phyloP scores from a whole-genome alignment of 1,140 invertebrate genomes.

The Agraylea sexmaculata region DNA sequence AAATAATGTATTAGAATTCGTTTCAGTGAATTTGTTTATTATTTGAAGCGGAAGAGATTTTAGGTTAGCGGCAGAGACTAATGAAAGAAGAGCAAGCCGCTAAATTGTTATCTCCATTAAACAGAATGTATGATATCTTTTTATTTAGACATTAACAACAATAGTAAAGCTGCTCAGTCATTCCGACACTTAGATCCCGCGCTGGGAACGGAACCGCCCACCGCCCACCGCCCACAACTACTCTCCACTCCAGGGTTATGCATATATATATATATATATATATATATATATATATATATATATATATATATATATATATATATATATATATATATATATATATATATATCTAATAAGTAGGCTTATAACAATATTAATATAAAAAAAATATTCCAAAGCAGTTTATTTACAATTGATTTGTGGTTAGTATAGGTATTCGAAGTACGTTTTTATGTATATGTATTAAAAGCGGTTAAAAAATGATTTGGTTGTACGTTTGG shows the following conservation, averaged over 20 bases:
- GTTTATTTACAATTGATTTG: no score
- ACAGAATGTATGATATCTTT: constrained; percentile 23
- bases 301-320: constrained; percentile 1
- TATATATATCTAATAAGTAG: not conserved
- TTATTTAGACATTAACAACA: constrained; percentile 24
- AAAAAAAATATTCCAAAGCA: no score
- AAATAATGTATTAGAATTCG: no score
- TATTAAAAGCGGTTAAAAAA: no score
- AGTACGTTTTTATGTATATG: no score
- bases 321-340: not conserved
- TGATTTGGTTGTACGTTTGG: no score
- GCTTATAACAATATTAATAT: no score
- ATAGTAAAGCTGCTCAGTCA: constrained; percentile 21
- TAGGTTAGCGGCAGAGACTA: constrained; percentile 13
- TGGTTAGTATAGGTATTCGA: no score
- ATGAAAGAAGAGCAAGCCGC: constrained; percentile 20
- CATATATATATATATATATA: not conserved
- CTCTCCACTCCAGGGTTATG: not conserved
- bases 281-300: not conserved
- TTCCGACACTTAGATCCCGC: constrained; percentile 18
- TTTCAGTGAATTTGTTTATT: no score
- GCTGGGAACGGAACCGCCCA: constrained; percentile 11
- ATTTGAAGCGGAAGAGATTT: no score
- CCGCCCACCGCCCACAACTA: not conserved
- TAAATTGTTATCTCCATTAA: constrained; percentile 22